Base-by-base conservation (phyloP, 2,113 vertebrate species). In the Plectropomus leopardus region DNA sequence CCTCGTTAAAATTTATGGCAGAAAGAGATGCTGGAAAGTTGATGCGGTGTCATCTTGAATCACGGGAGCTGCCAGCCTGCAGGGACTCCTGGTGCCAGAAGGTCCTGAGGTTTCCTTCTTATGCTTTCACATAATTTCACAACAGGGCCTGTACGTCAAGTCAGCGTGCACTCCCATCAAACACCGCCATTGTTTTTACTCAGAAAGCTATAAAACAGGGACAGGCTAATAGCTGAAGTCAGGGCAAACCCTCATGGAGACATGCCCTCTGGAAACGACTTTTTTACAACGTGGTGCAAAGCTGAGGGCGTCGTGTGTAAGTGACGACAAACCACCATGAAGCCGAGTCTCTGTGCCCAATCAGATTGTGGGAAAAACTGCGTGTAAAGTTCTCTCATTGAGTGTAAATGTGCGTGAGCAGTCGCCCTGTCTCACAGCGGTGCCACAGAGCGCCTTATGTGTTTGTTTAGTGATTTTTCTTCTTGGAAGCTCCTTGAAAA, bases 271-370 rank as follows among this genome's bases (percentile, higher is more conserved):
- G 14, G 5, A 66, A 76, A 34, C 21, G 72, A 78, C 72, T 54
- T 4, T 78, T 86, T 92, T 84, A 92, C 58, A 45, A 78, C 53
- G 24, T 21, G 40, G 64, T 68, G 79, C 4, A 40, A 80, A 86
- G 86, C 75, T 28, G 78, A 76, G 82, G 76, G 83, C 24, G 45
- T 82, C 61, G 58, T 34, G 63, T 9, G 21, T 24, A 72, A 61
- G 84, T 85, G 82, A 90, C 21, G 85, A 91, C 80, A 89, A 90
- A 87, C 92, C 90, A 88, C 88, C 82, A 1, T 85, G 84, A 86
- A 89, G 80, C 11, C 26, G 83, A 65, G 51, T 71, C 80, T 74
- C 21, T 10, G 40, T 75, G 77, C 79, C 78, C 82, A 73, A 64
- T 88, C 36, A 72, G 40, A 72, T 74, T 65, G 45, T 61, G 5